Evolutionary conservation across 2,113 vertebrate genomes (phyloP), one percentile per base, ranked within the genome.

Genomic region (Fulica atra): DNA sequence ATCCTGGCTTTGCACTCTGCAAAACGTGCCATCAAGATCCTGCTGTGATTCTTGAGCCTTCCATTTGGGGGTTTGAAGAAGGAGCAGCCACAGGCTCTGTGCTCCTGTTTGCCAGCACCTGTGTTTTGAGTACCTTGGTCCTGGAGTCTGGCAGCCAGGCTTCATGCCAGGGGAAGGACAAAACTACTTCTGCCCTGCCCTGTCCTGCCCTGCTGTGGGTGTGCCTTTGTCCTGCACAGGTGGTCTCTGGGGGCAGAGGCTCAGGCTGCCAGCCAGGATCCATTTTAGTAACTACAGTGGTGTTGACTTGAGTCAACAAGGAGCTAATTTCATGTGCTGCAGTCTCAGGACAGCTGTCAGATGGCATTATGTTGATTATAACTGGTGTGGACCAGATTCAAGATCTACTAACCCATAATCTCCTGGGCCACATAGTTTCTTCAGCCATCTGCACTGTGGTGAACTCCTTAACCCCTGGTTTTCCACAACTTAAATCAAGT

Each of bases 341-440:
- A 92, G 91, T 83, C 89, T 96, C 85, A 86, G 93, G 46, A 66
- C 88, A 89, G 36, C 76, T 95, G 68, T 95, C 94, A 97, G 93
- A 96, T 96, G 96, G 93, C 81, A 77, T 89, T 85, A 89, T 48
- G n/a, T 74, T 93, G 69, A 88, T 93, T 94, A 63, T n/a, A 87
- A 64, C 35, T 71, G 57, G 50, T 93, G 85, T 88, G 83, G 86
- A 51, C 95, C 89, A 84, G 63, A 80, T 81, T 84, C 66, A 93
- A 85, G 66, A 54, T 88, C 69, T 31, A 16, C 81, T 85, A 96
- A 73, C 28, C 31, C 35, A 10, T 23, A 54, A 42, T 91, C 89
- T 76, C 78, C 57, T 96, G 95, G 81, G 72, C 81, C 82, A 64
- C 68, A 7, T 44, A 40, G 59, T 56, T 85, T 72, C 63, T 73